These are phyloP conservation scores for Rhingia rostrata DNA, from an alignment of 2,888 invertebrate genomes.

Conservation along the genomic window DNA sequence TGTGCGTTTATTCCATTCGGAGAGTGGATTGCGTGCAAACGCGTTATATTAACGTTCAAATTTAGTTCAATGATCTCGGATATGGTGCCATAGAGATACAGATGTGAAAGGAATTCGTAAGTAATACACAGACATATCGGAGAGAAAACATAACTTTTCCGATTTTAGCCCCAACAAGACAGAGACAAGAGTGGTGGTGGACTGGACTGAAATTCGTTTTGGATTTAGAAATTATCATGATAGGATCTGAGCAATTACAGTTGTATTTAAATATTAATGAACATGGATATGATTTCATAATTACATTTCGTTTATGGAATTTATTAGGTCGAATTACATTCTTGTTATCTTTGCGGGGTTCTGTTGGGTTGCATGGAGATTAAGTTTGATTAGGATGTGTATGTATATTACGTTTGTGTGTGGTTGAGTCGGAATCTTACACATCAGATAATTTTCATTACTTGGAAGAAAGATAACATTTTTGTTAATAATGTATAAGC, in stretches of 20 bases:
- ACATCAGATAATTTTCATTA: too few species aligned
- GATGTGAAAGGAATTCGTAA: slow-evolving; percentile 61
- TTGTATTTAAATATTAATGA: slow-evolving; percentile 71
- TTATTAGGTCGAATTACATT: slow-evolving; percentile 52
- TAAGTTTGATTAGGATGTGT: not conserved
- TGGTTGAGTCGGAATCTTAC: too few species aligned
- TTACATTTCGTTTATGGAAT: slow-evolving; percentile 64
- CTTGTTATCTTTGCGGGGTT: slow-evolving; percentile 18
- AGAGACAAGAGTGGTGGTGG: not conserved
- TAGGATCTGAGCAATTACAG: slow-evolving; percentile 61
- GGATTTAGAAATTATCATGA: slow-evolving; percentile 65
- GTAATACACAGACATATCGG: slow-evolving; percentile 7
- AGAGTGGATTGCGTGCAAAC: slow-evolving; percentile 49
- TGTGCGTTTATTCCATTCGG: slow-evolving; percentile 1
- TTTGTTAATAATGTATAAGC: too few species aligned
- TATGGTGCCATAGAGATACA: slow-evolving; percentile 27
- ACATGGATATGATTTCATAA: slow-evolving; percentile 50
- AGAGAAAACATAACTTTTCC: slow-evolving; percentile 10
- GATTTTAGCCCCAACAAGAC: not conserved
- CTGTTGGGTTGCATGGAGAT: not conserved
- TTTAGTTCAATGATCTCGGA: slow-evolving; percentile 58
- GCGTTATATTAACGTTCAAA: slow-evolving; percentile 30
- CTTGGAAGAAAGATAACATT: too few species aligned
- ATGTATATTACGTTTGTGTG: too few species aligned
- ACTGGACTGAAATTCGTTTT: slow-evolving; percentile 23